Conservation (phyloP, 1,140 invertebrate species). For the Drosophila leontia region DNA sequence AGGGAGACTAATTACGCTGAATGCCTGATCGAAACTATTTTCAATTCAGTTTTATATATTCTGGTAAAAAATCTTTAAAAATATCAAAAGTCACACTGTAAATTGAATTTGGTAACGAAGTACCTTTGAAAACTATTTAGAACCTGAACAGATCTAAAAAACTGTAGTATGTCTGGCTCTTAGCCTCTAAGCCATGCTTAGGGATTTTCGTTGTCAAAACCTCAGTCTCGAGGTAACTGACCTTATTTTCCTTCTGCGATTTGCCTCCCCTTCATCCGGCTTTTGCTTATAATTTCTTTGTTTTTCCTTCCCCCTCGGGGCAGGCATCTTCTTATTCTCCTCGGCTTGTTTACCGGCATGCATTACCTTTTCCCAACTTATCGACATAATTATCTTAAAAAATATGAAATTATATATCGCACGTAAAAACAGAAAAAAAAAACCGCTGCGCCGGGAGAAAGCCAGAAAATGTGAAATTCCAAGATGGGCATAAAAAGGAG, state of each 20-base stretch:
- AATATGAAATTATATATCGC: conserved; percentile 78
- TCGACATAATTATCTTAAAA: conserved; percentile 82
- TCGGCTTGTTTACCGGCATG: conserved; percentile 59
- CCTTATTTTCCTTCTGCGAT: conserved; percentile 1
- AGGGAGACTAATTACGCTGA: conserved; percentile 35
- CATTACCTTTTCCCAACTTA: conserved; percentile 74
- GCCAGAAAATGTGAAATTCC: conserved; percentile 44
- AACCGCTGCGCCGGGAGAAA: conserved; percentile 21
- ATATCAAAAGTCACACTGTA: neutral
- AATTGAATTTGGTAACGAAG: too few relatives aligned
- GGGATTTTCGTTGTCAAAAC: neutral
- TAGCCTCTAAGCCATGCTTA: too few relatives aligned
- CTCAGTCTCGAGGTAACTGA: neutral
- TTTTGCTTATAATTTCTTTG: conserved; percentile 9
- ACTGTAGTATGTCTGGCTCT: too few relatives aligned
- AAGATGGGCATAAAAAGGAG: conserved; percentile 41
- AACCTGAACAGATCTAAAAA: too few relatives aligned
- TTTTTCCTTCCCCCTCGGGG: conserved; percentile 37
- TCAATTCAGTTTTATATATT: neutral
- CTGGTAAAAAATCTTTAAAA: too few relatives aligned
- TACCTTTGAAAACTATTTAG: too few relatives aligned
- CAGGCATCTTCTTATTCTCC: conserved; percentile 8
- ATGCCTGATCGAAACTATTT: conserved; percentile 1
- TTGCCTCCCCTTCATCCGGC: neutral
- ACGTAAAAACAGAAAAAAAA: conserved; percentile 58